Base-by-base conservation (phyloP, 2,888 invertebrate species). In the Ormia ochracea region DNA sequence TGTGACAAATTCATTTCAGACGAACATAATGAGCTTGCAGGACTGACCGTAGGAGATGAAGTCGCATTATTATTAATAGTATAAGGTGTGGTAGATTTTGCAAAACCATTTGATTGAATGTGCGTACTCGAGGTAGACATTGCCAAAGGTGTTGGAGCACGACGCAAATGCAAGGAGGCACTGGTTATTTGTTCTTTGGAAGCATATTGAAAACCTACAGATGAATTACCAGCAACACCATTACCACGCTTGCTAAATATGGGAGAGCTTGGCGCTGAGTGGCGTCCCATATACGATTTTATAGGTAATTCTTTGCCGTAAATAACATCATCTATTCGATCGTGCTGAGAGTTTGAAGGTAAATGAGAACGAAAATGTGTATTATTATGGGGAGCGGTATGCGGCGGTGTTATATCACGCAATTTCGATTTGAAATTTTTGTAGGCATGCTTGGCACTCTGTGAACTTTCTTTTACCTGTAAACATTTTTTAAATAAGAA, bases 371-470 rank as follows among this genome's bases (percentile, higher is more conserved):
- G 88, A 70, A 89, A 88, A 52, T 88, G 84, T 31, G 84, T 81
- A 41, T 84, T 84, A 52, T 61, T 80, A 19, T 74, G 70, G 9
- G 45, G 21, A 3, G 83, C 81, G 10, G 80, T 84, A 45, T 83
- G 86, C 82, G 85, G 85, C 83, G 86, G 89, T 82, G 89, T 89
- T 83, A 82, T 85, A 70, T 90, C 90, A 63, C 91, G 91, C 66
- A 92, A 86, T 90, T 93, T 94, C 56, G 93, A 94, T 84, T 93
- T 92, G 28, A 95, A 90, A 73, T 94, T 95, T 88, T 94, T 94
- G 85, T 94, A 95, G 3, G 93, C 95, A 70, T 94, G 94, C 87
- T 94, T 94, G 84, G 95, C 93, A 86, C 94, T 94, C 85, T 93
- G 94, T 4, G 94, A 94, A 78, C 93, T 92, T 85, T 94, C 94